These are phyloP conservation scores for Coelopa frigida DNA, from an alignment of 1,140 invertebrate genomes.

Conservation along the genomic window DNA sequence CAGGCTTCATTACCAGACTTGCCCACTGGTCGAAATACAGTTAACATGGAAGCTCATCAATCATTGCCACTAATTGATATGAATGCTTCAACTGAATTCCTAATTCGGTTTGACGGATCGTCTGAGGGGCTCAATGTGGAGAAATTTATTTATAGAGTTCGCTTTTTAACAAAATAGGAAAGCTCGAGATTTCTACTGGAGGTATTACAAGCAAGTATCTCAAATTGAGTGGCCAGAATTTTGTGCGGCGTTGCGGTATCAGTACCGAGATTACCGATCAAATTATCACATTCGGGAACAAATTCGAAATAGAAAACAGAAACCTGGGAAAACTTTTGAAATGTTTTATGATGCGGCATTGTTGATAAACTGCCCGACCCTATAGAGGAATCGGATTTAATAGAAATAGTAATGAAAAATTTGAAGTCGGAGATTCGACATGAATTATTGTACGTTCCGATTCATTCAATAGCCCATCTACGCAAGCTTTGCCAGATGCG, in stretches of 20 bases:
- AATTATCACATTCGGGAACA: not conserved
- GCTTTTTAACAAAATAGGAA: not conserved
- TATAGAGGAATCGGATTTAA: not conserved
- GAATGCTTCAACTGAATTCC: not conserved
- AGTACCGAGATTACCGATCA: too few species aligned
- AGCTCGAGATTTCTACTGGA: not conserved
- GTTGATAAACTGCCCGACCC: not conserved
- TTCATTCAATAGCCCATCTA: too few species aligned
- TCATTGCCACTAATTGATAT: not conserved
- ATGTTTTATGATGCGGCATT: not conserved
- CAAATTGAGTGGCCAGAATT: not conserved
- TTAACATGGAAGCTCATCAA: not conserved
- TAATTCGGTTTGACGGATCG: not conserved
- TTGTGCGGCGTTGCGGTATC: too few species aligned
- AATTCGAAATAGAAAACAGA: not conserved
- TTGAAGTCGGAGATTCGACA: not conserved
- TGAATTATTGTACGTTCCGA: too few species aligned
- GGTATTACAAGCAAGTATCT: not conserved
- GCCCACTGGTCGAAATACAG: too few species aligned
- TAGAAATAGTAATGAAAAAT: not conserved
- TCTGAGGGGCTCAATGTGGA: not conserved
- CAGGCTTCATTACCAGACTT: not conserved
- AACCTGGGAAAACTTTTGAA: not conserved
- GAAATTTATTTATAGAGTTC: too few species aligned
- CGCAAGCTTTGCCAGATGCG: too few species aligned